Base-by-base conservation (phyloP, 2,888 invertebrate species). In the Orchesellides sinensis region DNA sequence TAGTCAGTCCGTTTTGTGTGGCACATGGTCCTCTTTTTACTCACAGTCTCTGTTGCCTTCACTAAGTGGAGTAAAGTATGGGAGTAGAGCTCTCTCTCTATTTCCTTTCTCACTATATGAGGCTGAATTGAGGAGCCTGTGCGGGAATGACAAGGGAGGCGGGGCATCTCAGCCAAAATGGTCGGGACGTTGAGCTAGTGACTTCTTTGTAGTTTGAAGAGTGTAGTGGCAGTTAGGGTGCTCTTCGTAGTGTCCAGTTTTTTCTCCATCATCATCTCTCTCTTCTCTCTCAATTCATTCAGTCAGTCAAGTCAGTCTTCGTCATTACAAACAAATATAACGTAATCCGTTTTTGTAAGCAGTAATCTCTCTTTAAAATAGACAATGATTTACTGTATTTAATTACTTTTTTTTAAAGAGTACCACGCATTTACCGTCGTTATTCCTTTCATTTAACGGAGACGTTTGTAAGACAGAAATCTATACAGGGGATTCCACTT, bases 191-290 rank as follows among this genome's bases (percentile, higher is more conserved):
- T 80, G 84, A 82, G 85, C 84, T 83, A 77, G 83, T 72, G 85
- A 84, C 77, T 83, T 86, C 87, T 87, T 85, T 86, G 87, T 87
- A 88, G 87, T 88, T 88, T 84, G 81, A 85, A 86, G 85, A 86
- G 86, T 88, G 86, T 87, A 87, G 87, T 87, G 86, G 85, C 83
- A 86, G 85, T 85, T 87, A 82, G 83, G 85, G 85, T 83, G 85
- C 83, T 85, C 85, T 85, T 82, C 85, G 85, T 87, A 86, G 87
- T 87, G 86, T 86, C 85, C 87, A 84, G 83, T 85, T 82, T 77
- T n/a, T n/a, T n/a, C n/a, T 79, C 79, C 79, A 79, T 63, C 70
- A 79, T 79, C 54, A 23, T 23, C 17, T 49, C 72, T 79, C 79
- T 78, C 70, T 70, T 78, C 70, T 73, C 79, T 79, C 66, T 79